Evolutionary conservation across 2,113 vertebrate genomes (phyloP).

Genomic region (Onychorhynchus coronatus): DNA sequence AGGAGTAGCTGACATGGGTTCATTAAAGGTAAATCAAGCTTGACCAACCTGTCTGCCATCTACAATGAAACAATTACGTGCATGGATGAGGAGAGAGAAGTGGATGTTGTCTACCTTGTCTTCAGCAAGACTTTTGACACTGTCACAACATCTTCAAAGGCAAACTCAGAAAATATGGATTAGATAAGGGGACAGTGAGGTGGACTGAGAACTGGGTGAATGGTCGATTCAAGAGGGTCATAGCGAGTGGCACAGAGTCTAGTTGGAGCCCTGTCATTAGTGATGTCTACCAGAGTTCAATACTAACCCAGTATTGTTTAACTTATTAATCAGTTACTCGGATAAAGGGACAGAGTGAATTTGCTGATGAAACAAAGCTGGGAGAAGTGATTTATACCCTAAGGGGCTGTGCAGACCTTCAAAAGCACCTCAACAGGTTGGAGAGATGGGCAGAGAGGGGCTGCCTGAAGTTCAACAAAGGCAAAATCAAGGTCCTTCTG

Average conservation of each 20-base stretch:
- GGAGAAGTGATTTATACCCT: neutral
- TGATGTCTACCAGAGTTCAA: neutral
- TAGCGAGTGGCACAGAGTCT: neutral
- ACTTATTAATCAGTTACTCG: neutral
- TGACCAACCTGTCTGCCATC: neutral
- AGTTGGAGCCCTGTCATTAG: neutral
- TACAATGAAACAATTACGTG: neutral
- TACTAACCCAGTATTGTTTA: neutral
- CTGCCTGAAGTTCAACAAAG: neutral
- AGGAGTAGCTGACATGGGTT: neutral
- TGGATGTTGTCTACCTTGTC: neutral
- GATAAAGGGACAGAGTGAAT: neutral
- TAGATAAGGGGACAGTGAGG: neutral
- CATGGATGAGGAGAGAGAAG: neutral
- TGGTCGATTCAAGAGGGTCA: no score
- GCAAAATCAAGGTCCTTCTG: no score
- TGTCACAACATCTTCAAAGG: no score
- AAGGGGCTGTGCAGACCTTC: neutral
- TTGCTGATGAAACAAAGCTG: neutral
- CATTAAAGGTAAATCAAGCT: neutral
- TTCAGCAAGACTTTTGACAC: neutral
- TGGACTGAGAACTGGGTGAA: neutral
- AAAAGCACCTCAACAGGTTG: accelerated
- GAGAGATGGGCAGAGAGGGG: neutral
- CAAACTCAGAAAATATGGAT: neutral